Evolutionary conservation across 2,113 vertebrate species (phyloP).

Genomic region (Petrocephalus zakoni): DNA sequence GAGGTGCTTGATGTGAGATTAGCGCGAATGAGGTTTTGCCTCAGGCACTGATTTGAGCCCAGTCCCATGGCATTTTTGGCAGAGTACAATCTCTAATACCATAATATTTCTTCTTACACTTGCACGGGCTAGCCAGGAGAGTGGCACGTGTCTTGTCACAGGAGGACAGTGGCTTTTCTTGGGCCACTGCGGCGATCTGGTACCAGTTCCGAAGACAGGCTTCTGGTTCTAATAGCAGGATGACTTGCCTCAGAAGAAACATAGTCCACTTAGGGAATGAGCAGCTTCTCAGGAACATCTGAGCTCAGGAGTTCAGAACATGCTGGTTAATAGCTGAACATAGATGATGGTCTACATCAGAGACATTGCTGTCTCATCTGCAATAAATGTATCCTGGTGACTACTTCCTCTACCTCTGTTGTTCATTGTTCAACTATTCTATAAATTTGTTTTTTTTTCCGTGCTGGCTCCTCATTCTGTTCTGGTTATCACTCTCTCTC

Average conservation of each 20-base stretch:
- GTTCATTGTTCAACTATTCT: neutral
- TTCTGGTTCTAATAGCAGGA: neutral
- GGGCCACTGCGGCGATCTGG: too few species aligned
- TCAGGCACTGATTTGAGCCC: neutral
- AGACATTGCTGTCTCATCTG: neutral
- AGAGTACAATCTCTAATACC: neutral
- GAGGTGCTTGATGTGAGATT: neutral
- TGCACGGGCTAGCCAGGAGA: neutral
- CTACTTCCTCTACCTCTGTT: neutral
- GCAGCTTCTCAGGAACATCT: neutral
- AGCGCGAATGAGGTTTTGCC: neutral
- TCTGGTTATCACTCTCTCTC: constrained; percentile 10
- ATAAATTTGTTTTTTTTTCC: neutral
- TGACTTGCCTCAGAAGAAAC: neutral
- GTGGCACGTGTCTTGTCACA: neutral
- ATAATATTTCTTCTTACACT: neutral
- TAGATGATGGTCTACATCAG: neutral
- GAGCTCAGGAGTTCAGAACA: neutral
- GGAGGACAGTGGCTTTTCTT: neutral
- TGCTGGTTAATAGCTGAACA: neutral
- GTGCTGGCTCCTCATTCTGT: neutral
- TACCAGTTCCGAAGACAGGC: neutral
- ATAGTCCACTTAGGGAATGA: neutral
- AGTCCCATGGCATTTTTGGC: neutral
- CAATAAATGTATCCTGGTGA: neutral